These are phyloP conservation scores for Andrena bucephala DNA, from an alignment of 2,888 invertebrate species.

Conservation along the genomic window DNA sequence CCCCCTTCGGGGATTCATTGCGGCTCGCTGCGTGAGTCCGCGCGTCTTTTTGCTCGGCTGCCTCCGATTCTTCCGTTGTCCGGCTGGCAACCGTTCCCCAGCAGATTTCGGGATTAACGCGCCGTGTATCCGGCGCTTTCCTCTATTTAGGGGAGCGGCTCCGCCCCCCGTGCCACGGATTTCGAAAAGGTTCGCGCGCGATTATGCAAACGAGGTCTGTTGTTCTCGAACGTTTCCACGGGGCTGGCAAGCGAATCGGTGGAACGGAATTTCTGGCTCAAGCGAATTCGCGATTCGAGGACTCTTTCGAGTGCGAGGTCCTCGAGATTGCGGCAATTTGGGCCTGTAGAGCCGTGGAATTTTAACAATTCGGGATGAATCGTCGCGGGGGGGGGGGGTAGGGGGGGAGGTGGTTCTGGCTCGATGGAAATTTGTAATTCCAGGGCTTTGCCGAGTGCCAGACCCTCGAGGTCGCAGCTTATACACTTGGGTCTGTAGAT, in stretches of 20 bases:
- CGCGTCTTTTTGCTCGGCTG: background rate
- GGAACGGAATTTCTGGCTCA: conserved; percentile 7
- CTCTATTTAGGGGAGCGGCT: background rate
- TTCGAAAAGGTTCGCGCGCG: conserved; percentile 30
- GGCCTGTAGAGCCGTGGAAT: background rate
- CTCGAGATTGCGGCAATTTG: background rate
- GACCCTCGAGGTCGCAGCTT: too few species aligned
- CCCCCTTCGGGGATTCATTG: background rate
- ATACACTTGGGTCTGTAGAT: too few species aligned
- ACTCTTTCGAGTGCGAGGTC: background rate
- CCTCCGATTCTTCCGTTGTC: conserved; percentile 16
- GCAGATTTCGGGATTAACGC: conserved; percentile 35
- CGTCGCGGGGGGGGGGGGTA: too few species aligned
- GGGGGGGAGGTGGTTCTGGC: too few species aligned
- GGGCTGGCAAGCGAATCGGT: background rate
- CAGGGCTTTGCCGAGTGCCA: too few species aligned
- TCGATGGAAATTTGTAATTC: conserved; percentile 2
- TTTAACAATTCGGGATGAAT: background rate
- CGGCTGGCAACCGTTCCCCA: background rate
- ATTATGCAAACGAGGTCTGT: conserved; percentile 39
- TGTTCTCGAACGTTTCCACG: conserved; percentile 14
- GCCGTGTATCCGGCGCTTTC: background rate
- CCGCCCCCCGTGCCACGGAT: background rate
- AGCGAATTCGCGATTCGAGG: background rate
- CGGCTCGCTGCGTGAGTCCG: background rate